These are phyloP conservation scores for Orthonychiurus folsomi DNA, from an alignment of 2,888 invertebrate species.

Conservation along the genomic window DNA sequence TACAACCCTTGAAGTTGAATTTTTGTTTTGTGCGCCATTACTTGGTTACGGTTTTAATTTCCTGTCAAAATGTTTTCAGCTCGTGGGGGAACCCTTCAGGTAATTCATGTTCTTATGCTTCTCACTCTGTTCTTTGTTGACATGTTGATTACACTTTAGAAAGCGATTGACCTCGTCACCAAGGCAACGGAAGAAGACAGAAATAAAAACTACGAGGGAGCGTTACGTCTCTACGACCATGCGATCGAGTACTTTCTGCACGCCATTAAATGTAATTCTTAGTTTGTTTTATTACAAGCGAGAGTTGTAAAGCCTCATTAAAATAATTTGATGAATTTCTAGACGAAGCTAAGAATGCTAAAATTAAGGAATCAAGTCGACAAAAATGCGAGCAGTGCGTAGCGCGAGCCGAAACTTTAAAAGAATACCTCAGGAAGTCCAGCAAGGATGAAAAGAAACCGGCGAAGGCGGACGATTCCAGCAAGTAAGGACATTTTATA, in stretches of 20 bases:
- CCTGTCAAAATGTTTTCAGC: too few relatives aligned
- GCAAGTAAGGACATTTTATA: constrained; percentile 43
- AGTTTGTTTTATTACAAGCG: too few relatives aligned
- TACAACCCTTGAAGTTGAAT: too few relatives aligned
- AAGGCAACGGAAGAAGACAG: constrained; percentile 98
- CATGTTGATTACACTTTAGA: too few relatives aligned
- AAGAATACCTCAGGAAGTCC: constrained; percentile 72
- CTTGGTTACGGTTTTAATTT: too few relatives aligned
- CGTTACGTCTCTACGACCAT: constrained; percentile 87
- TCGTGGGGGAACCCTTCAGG: background rate
- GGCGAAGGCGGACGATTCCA: constrained; percentile 80
- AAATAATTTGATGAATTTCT: constrained; percentile 9
- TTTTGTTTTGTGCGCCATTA: too few relatives aligned
- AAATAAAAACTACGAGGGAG: constrained; percentile 95
- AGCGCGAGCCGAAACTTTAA: constrained; percentile 93
- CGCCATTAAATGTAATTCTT: constrained; percentile 83
- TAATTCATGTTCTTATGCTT: too few relatives aligned
- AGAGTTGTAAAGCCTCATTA: too few relatives aligned
- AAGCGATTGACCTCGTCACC: constrained; percentile 97
- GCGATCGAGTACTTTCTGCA: constrained; percentile 98
- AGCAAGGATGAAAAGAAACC: constrained; percentile 66
- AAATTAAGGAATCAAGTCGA: constrained; percentile 92
- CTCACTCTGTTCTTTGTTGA: too few relatives aligned
- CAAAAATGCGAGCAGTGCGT: constrained; percentile 89
- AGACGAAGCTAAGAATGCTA: constrained; percentile 96